Conservation (phyloP, 2,113 vertebrate genomes). For the Mirza zaza region DNA sequence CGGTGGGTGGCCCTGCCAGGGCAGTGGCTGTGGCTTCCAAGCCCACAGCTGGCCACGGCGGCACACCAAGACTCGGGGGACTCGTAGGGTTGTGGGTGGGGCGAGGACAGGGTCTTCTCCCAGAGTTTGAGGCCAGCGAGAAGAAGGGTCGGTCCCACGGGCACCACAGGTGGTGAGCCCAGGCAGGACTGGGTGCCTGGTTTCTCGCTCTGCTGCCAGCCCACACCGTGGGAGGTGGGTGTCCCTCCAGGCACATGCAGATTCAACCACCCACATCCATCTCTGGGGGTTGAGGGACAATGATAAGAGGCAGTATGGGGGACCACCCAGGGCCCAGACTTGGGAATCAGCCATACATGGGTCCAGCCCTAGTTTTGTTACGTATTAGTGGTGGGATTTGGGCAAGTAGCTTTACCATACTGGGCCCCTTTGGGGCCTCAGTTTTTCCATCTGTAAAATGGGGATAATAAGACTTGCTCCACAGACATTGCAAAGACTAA, state of each 20-base stretch:
- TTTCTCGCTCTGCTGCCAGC: neutral
- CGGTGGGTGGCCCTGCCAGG: neutral
- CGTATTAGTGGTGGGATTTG: neutral
- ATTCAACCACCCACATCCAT: neutral
- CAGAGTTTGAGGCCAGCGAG: neutral
- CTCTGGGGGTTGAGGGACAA: neutral
- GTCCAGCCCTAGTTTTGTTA: too few relatives aligned
- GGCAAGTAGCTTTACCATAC: too few relatives aligned
- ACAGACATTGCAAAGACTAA: neutral
- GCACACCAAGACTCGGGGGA: rapidly evolving
- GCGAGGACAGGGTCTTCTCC: neutral
- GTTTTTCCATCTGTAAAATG: neutral
- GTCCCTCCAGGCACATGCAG: rapidly evolving
- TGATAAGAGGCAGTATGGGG: rapidly evolving
- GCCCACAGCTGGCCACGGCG: neutral
- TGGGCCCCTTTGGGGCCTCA: neutral
- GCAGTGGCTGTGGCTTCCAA: neutral
- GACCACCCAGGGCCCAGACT: neutral
- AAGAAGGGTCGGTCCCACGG: neutral
- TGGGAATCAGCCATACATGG: neutral
- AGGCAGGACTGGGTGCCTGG: neutral
- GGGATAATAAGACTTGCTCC: neutral
- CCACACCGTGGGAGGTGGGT: neutral
- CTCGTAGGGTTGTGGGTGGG: rapidly evolving
- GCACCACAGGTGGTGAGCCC: rapidly evolving